Conservation (phyloP, 1,140 invertebrate genomes). For the Batillaria attramentaria region DNA sequence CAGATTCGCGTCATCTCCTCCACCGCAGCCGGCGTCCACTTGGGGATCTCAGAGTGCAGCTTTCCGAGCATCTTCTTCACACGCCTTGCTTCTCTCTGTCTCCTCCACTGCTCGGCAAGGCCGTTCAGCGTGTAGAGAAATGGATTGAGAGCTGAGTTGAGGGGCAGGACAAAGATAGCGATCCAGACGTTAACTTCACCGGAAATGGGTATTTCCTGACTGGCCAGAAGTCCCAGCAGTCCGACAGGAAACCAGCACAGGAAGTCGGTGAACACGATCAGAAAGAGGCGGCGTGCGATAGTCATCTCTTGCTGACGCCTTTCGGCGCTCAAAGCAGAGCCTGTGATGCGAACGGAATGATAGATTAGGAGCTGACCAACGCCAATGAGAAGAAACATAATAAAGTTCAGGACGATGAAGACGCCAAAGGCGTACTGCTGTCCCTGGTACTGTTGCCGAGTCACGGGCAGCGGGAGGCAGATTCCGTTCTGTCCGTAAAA, state of each 20-base stretch:
- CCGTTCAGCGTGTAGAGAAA: conserved; percentile 47
- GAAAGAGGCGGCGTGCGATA: conserved; percentile 35
- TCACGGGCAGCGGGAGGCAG: conserved; percentile 45
- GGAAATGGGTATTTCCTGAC: conserved; percentile 32
- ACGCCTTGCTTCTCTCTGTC: too few species aligned
- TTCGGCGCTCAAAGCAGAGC: neutral
- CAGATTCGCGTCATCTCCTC: too few species aligned
- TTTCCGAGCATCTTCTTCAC: too few species aligned
- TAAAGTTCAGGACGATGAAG: conserved; percentile 44
- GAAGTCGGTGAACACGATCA: conserved; percentile 40
- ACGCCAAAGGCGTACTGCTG: conserved; percentile 42
- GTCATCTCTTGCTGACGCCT: conserved; percentile 27
- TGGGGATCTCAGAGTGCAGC: too few species aligned
- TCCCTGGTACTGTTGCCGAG: conserved; percentile 21
- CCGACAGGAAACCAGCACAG: conserved; percentile 38
- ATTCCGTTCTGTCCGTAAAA: conserved; percentile 48
- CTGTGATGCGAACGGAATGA: conserved; percentile 24
- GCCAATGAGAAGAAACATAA: conserved; percentile 39
- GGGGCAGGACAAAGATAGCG: conserved; percentile 46
- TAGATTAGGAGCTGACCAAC: conserved; percentile 45
- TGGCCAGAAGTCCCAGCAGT: conserved; percentile 34
- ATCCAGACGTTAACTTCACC: conserved; percentile 47
- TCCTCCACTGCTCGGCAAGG: neutral
- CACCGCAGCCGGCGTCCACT: too few species aligned
- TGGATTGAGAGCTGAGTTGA: conserved; percentile 50